Percentiles rank a stretch among this genome's conserved stretches.
Conservation (phyloP, 2,888 invertebrate genomes). For the Cephus sareptanus region DNA sequence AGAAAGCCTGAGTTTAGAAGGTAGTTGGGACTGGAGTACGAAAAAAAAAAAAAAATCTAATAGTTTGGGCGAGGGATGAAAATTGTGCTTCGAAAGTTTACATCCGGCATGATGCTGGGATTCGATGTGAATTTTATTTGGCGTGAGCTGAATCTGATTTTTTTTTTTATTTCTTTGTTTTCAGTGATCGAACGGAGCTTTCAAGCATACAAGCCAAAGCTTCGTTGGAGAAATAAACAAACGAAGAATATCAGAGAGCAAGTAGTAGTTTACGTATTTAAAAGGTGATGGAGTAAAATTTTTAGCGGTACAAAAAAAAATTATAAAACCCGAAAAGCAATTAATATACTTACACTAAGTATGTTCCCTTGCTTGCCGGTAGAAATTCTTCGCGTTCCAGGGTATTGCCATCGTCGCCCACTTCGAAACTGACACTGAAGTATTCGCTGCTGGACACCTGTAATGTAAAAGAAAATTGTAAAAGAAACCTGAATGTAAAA, state of each 20-base stretch:
- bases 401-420: constrained; percentile 68
- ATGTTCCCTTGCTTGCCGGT: constrained; percentile 75
- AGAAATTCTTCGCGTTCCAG: constrained; percentile 74
- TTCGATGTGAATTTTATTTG: background rate
- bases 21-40: background rate
- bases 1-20: background rate
- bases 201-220: background rate
- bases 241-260: background rate
- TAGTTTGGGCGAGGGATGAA: background rate
- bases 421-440: constrained; percentile 78
- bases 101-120: background rate
- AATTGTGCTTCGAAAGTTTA: background rate
- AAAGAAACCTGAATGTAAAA: too few species aligned
- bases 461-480: constrained; percentile 45
- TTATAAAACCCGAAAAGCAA: background rate
- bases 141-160: background rate
- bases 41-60: background rate
- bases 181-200: background rate
- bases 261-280: background rate
- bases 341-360: constrained; percentile 72
- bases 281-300: background rate
- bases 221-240: background rate
- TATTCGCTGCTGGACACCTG: constrained; percentile 80
- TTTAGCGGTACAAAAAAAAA: background rate
- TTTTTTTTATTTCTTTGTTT: background rate